Evolutionary conservation across 2,888 invertebrate species (phyloP), one percentile per base, ranked within the genome.

Genomic region (Callinectes sapidus): DNA sequence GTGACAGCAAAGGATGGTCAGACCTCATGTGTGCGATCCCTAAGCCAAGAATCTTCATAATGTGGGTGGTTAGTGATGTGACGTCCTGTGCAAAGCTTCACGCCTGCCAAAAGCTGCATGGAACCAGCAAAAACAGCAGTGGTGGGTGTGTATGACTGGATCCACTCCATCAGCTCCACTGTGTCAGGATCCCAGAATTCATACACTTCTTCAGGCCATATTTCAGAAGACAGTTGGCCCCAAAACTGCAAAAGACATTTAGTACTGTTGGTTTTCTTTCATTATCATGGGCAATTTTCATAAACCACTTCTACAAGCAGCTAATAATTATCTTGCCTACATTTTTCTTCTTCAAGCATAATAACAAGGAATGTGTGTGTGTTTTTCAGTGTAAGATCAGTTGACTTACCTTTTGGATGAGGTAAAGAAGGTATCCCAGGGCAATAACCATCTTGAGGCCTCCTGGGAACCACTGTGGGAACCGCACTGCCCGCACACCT

Each of bases 131-230:
- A 96, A 0, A 96, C 95, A 28, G 96, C 95, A 28, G 95, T 94
- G 1, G 95, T 94, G 1, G 95, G 95, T 5, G 96, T 96, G 66
- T 95, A 95, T 85, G 95, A 94, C 95, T 95, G 95, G 90, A 96
- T 96, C 96, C 96, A 96, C 90, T 96, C 95, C 96, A 96, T 96
- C 32, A 96, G 95, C 71, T 96, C 95, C 85, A 96, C 96, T 39
- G 96, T 96, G 95, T 96, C 96, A 87, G 96, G 96, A 95, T 96
- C 96, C 95, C 95, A 96, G 95, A 96, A 96, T 94, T 96, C 96
- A 92, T 95, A 95, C 93, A 96, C 94, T 91, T 96, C 95, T 86
- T 95, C 95, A 92, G 96, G 94, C 93, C 92, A 93, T 0, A 93
- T 23, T 54, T 93, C 92, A 18, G 89, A 81, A n/a, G 61, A 85